These are phyloP conservation scores for Drosophila obscura DNA, from an alignment of 1,140 invertebrate species.

Conservation along the genomic window DNA sequence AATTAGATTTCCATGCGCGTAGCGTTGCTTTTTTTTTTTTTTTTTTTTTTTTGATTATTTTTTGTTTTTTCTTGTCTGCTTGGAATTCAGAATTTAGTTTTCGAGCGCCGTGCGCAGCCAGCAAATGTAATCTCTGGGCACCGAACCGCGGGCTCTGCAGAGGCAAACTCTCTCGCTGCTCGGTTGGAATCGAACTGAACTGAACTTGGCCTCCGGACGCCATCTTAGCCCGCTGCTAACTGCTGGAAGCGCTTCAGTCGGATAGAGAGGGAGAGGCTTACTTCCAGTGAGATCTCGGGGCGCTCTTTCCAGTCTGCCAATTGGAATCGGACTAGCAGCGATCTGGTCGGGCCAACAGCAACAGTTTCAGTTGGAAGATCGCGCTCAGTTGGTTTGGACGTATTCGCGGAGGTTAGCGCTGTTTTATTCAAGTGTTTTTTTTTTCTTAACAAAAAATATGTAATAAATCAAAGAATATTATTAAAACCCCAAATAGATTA, in stretches of 20 bases:
- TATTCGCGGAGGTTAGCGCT: conserved; percentile 50
- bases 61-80: conserved; percentile 28
- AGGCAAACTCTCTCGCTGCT: conserved; percentile 74
- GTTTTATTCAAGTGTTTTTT: background rate
- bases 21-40: conserved; percentile 9
- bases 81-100: conserved; percentile 31
- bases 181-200: conserved; percentile 73
- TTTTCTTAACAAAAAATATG: background rate
- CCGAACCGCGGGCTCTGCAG: conserved; percentile 26
- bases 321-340: conserved; percentile 30
- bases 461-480: background rate
- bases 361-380: conserved; percentile 67
- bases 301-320: conserved; percentile 19
- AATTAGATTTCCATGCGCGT: conserved; percentile 55
- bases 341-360: conserved; percentile 21
- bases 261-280: conserved; percentile 21
- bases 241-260: conserved; percentile 34
- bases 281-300: conserved; percentile 31
- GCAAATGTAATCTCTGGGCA: conserved; percentile 24
- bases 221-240: conserved; percentile 66
- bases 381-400: conserved; percentile 67
- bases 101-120: conserved; percentile 59
- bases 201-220: conserved; percentile 83
- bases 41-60: conserved; percentile 21
- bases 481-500: background rate